Evolutionary conservation across 2,113 vertebrate species (phyloP), one percentile per base, ranked within the genome.

Genomic region (Prietella phreatophila): DNA sequence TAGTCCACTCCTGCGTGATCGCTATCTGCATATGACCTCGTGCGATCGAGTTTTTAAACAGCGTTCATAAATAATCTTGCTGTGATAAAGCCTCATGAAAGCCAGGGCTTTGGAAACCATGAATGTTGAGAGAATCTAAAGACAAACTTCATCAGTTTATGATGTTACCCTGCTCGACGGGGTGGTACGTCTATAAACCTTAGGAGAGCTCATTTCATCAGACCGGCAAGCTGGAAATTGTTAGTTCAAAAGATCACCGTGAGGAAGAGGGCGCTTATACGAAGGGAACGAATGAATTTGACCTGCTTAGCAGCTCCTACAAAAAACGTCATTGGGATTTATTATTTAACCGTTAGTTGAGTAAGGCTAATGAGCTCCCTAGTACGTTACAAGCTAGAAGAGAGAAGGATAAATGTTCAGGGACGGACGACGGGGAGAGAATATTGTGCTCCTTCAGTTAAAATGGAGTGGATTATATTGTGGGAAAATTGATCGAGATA

Each of bases 401-500:
- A 89, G 71, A 55, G 88, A 86, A 78, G 86, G 60, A 5, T 42
- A 7, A 1, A 76, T 67, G n/a, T 84, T 8, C 1, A 30, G 9
- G 11, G 15, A 76, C 33, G 22, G 19, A 55, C 20, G 39, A 60
- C 33, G 58, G 56, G 5, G 76, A 60, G 80, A 33, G 50, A 82
- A 75, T n/a, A 47, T 9, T 6, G 19, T 53, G 82, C 50, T 50
- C 36, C 36, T 58, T 89, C 78, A 92, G 84, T 87, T 91, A 83
- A 89, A 90, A 79, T 82, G 71, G 85, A 87, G 87, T 91, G 89
- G 88, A 92, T 93, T 89, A 86, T 80, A 42, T 93, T 95, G 95
- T 96, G 95, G 95, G 95, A 96, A 96, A 95, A 93, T 95, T 95
- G 91, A 91, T 95, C 75, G 14, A 95, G 90, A 92, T 94, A 96